Conservation (phyloP, 1,140 invertebrate genomes). For the Bombus fervidus region DNA sequence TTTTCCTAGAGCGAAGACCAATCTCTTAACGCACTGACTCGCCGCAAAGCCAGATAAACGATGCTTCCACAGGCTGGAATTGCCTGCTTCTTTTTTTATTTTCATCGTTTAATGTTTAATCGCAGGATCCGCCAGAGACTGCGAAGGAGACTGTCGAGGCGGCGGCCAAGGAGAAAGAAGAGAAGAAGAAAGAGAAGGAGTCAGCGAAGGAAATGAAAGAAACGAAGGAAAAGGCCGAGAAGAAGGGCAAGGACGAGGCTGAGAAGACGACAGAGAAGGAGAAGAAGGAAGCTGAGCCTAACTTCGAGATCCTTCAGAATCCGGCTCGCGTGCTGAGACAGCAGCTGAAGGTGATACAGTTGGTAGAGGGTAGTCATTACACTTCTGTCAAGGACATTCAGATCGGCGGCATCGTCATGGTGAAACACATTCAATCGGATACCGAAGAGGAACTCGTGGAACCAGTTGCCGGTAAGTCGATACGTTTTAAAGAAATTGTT, state of each 20-base stretch:
- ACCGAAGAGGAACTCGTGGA: slow-evolving; percentile 94
- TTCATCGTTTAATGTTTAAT: neutral
- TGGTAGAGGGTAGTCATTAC: slow-evolving; percentile 92
- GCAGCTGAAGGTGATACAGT: slow-evolving; percentile 93
- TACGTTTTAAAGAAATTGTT: no score
- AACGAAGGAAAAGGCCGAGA: slow-evolving; percentile 84
- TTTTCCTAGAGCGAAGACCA: neutral
- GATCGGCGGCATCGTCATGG: slow-evolving; percentile 98
- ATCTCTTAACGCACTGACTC: neutral
- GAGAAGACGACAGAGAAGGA: slow-evolving; percentile 83
- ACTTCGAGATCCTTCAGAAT: slow-evolving; percentile 96
- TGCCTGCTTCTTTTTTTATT: neutral
- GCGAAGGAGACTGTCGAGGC: slow-evolving; percentile 31
- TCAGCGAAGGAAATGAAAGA: slow-evolving; percentile 82
- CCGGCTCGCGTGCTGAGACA: slow-evolving; percentile 96
- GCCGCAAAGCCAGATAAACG: neutral
- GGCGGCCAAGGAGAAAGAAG: slow-evolving; percentile 71
- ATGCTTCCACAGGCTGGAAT: neutral
- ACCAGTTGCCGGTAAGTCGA: slow-evolving; percentile 88
- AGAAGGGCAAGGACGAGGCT: slow-evolving; percentile 79
- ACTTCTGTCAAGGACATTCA: slow-evolving; percentile 94
- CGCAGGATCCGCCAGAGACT: slow-evolving; percentile 52
- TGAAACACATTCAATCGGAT: slow-evolving; percentile 91
- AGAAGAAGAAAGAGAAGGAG: slow-evolving; percentile 78
- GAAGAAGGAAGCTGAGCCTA: slow-evolving; percentile 93